These are phyloP conservation scores for Miltochrista miniata DNA, from an alignment of 2,888 invertebrate genomes.

Conservation along the genomic window DNA sequence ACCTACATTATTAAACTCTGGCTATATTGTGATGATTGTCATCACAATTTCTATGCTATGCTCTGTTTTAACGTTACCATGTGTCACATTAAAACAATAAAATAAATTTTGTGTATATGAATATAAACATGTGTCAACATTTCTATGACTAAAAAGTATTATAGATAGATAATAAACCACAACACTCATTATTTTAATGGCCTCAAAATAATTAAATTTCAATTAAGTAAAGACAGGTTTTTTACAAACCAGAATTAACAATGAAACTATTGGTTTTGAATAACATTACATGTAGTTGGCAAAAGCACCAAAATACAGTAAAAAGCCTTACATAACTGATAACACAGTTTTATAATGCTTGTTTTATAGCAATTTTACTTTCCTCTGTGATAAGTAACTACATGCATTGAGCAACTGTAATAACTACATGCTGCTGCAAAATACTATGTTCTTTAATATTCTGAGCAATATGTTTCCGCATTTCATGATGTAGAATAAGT, in stretches of 20 bases:
- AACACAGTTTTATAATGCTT: constrained; percentile 65
- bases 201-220: constrained; percentile 3
- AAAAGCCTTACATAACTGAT: constrained; percentile 73
- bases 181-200: background rate
- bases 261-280: constrained; percentile 31
- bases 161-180: background rate
- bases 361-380: constrained; percentile 64
- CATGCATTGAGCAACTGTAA: constrained; percentile 33
- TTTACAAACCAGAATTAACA: constrained; percentile 24
- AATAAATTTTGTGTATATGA: background rate
- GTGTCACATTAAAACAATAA: too few species aligned
- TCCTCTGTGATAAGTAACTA: constrained; percentile 46
- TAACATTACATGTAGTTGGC: constrained; percentile 43
- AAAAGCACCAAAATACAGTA: constrained; percentile 54
- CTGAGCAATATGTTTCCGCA: background rate
- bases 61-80: too few species aligned
- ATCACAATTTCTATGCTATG: too few species aligned
- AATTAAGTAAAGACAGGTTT: constrained; percentile 39
- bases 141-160: too few species aligned
- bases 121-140: background rate
- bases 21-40: too few species aligned
- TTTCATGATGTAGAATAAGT: constrained; percentile 2
- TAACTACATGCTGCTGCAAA: constrained; percentile 18
- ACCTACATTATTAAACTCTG: too few species aligned
- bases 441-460: background rate